Evolutionary conservation across 2,888 invertebrate species (phyloP).

Genomic region (Drosophila mulleri): DNA sequence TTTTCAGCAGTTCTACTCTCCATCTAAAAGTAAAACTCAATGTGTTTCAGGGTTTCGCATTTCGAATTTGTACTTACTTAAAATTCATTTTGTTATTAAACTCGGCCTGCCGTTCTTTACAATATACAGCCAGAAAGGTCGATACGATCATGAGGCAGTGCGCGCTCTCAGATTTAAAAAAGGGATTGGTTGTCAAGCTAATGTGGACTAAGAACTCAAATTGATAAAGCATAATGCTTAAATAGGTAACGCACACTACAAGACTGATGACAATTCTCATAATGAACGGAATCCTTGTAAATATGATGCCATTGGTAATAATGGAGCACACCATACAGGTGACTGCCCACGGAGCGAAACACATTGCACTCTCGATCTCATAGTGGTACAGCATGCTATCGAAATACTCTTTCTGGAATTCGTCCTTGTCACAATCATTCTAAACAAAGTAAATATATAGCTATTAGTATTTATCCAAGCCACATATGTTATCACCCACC

Average conservation of each 20-base stretch:
- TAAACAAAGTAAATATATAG: constrained; percentile 6
- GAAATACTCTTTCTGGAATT: constrained; percentile 20
- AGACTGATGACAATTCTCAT: constrained; percentile 88
- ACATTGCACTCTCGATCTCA: constrained; percentile 37
- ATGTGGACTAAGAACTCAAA: constrained; percentile 86
- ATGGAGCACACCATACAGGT: constrained; percentile 86
- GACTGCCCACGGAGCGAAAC: constrained; percentile 84
- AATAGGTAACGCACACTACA: constrained; percentile 88
- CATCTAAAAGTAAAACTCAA: constrained; percentile 85
- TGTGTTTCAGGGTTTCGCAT: neutral
- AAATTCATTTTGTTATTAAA: constrained; percentile 95
- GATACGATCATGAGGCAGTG: constrained; percentile 91
- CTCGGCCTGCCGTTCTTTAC: constrained; percentile 96
- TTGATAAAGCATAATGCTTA: constrained; percentile 88
- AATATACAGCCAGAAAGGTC: constrained; percentile 90
- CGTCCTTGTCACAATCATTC: constrained; percentile 26
- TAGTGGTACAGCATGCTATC: constrained; percentile 59
- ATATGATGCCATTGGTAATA: constrained; percentile 90
- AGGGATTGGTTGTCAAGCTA: constrained; percentile 90
- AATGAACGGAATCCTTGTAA: constrained; percentile 92
- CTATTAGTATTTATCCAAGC: neutral
- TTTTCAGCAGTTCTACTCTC: constrained; percentile 89
- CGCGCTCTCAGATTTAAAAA: constrained; percentile 88
- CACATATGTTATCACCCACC: constrained; percentile 24
- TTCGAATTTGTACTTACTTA: constrained; percentile 84